A percentile compares a stretch with the other conserved stretches of the same genome.
Conservation (phyloP, 2,797 vertebrate species). For the Paguma larvata region DNA sequence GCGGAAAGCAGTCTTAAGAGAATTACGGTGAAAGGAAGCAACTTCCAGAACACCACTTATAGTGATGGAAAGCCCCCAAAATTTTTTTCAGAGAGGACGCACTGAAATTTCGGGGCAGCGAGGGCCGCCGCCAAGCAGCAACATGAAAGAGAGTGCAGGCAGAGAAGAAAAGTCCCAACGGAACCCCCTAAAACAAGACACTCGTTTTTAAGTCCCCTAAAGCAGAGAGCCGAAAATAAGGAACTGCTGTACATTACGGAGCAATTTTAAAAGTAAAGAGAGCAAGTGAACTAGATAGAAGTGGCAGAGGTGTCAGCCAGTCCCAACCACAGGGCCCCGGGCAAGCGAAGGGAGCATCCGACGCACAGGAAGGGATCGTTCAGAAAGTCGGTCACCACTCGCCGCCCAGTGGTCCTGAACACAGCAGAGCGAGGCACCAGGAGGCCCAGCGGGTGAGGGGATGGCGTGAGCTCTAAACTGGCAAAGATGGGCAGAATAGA, state of each 20-base stretch:
- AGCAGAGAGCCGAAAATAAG: neutral
- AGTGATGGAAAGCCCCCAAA: neutral
- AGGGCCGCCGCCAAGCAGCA: neutral
- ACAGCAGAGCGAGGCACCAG: neutral
- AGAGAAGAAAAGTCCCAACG: neutral
- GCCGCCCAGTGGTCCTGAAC: neutral
- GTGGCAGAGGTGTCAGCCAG: neutral
- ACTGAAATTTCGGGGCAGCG: neutral
- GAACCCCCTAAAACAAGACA: neutral
- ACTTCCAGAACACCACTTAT: neutral
- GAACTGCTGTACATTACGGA: neutral
- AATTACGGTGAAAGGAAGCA: neutral
- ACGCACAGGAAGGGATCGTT: neutral
- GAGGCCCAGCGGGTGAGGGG: neutral
- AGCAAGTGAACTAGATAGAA: neutral
- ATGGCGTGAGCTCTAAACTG: neutral
- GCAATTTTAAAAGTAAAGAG: neutral
- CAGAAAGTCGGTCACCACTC: neutral
- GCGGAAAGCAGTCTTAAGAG: constrained; percentile 3
- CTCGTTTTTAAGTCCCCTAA: neutral
- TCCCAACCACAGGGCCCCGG: neutral
- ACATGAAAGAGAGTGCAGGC: neutral
- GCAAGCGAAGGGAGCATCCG: neutral
- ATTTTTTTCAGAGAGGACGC: neutral
- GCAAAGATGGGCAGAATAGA: neutral